Percentiles rank a stretch among this genome's conserved stretches.
phyloP scores from a whole-genome alignment of 1,140 invertebrate genomes.

The Macrostomum lignano region DNA sequence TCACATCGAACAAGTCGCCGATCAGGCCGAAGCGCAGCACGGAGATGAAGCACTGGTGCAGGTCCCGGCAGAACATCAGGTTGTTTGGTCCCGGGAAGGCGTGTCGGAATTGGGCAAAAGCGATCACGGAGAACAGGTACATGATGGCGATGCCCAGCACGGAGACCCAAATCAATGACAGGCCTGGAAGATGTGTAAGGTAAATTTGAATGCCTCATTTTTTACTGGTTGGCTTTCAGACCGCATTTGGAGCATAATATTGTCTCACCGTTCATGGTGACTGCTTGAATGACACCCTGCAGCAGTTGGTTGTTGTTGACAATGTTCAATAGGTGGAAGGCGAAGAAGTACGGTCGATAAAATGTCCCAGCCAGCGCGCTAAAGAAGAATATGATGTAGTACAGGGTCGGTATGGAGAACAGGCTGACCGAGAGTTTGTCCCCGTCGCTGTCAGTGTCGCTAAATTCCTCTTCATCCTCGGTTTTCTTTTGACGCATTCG shows the following conservation, averaged over 20 bases:
- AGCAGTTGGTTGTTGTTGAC: constrained; percentile 26
- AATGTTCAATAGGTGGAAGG: constrained; percentile 20
- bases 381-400: constrained; percentile 16
- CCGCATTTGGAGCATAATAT: too few relatives aligned
- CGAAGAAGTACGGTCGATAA: constrained; percentile 20
- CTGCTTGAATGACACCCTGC: constrained; percentile 23
- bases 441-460: not conserved
- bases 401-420: constrained; percentile 10
- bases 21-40: not conserved
- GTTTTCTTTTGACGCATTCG: too few relatives aligned
- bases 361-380: constrained; percentile 14
- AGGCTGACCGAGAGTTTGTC: not conserved
- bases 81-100: not conserved
- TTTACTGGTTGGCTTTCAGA: too few relatives aligned
- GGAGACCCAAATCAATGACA: not conserved
- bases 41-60: not conserved
- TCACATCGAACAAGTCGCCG: not conserved
- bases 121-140: constrained; percentile 1
- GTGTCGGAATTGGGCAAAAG: not conserved
- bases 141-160: not conserved
- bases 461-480: too few relatives aligned
- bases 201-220: too few relatives aligned
- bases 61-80: not conserved
- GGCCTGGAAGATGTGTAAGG: constrained; percentile 1
- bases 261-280: constrained; percentile 27